phyloP scores from a whole-genome alignment of 1,140 invertebrate genomes.

The Elymnias hypermnestra region DNA sequence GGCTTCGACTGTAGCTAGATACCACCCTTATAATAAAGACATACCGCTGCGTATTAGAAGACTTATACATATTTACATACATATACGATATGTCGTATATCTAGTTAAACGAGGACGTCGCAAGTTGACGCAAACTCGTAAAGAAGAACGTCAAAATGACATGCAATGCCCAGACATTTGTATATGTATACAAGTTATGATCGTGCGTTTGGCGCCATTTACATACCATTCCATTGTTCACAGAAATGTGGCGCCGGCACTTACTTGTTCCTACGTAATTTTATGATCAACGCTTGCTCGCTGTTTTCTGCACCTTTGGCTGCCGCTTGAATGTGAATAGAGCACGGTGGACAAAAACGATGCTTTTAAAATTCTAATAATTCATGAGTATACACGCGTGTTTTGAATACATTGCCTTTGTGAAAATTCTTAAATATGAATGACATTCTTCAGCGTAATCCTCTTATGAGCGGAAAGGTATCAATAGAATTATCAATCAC shows the following conservation, averaged over 20 bases:
- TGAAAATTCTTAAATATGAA: constrained; percentile 42
- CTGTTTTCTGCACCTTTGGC: constrained; percentile 50
- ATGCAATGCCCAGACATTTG: constrained; percentile 5
- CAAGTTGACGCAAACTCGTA: neutral
- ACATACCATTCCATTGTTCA: constrained; percentile 65
- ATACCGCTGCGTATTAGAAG: too few species aligned
- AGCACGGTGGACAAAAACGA: constrained; percentile 32
- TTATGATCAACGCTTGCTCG: constrained; percentile 53
- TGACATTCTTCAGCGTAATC: constrained; percentile 21
- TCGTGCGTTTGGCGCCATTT: constrained; percentile 52
- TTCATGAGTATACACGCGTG: constrained; percentile 46
- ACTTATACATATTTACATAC: too few species aligned
- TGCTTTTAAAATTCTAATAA: constrained; percentile 58
- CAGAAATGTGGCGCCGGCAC: constrained; percentile 60
- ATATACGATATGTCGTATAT: too few species aligned
- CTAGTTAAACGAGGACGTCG: neutral
- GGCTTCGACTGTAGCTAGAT: too few species aligned
- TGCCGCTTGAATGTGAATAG: constrained; percentile 52
- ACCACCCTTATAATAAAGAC: too few species aligned
- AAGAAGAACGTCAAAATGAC: constrained; percentile 3
- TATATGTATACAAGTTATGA: constrained; percentile 50
- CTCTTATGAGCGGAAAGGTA: constrained; percentile 33
- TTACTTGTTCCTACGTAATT: constrained; percentile 60
- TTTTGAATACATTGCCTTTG: constrained; percentile 33
- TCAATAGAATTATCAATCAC: constrained; percentile 44